Evolutionary conservation across 1,140 invertebrate genomes (phyloP), one percentile per base, ranked within the genome.

Genomic region (Watersipora subatra): DNA sequence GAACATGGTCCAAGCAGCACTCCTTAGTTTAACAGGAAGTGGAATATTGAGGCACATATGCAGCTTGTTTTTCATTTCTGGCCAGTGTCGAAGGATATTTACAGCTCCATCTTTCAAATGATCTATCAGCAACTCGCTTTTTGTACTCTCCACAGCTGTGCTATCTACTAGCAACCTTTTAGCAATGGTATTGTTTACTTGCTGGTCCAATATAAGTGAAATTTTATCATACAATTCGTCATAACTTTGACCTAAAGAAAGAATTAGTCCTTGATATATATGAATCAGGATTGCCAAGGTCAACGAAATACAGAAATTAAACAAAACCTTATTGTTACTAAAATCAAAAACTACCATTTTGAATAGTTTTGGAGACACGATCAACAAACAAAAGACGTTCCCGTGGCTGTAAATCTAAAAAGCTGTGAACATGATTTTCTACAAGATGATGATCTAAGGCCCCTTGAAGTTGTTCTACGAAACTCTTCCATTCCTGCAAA

Each of bases 381-480:
- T 76, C 70, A 72, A 78, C 73, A 61, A 78, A 78, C 7, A 78
- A 67, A 46, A 74, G 71, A 63, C 76, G 74, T 57, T 78, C 76
- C 3, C 73, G 66, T 57, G 75, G 75, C 19, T 75, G 76, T 17
- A 78, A 69, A 68, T 77, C 76, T 62, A 71, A 74, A 66, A 78
- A 78, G 56, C 75, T 72, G 66, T 74, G 74, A 28, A 78, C 75
- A 74, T 76, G 75, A 57, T 73, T 77, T 64, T 78, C 75, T 61
- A 71, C 75, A 2, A 78, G 66, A 66, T 78, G 76, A 56, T 77
- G 76, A 65, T 78, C 74, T 25, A 78, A 73, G 19, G 76, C 75
- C 65, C 77, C 76, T 71, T 78, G 74, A 59, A 78, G 68, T 57
- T 77, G 74, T 58, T 70, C 66, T 0, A 78, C 65, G 69, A 76